Evolutionary conservation across 2,113 vertebrate genomes (phyloP).

Genomic region (Murina feae): DNA sequence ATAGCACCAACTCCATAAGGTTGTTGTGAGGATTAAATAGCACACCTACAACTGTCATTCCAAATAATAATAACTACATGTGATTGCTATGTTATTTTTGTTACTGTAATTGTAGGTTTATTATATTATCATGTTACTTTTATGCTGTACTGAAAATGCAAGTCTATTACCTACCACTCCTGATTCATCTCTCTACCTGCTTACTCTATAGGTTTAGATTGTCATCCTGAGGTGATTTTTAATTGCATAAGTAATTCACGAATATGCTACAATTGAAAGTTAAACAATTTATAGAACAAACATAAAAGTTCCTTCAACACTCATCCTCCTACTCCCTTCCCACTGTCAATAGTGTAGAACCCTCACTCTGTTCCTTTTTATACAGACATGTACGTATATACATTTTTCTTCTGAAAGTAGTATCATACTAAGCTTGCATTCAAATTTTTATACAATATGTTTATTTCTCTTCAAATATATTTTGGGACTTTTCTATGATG

Average conservation of each 20-base stretch:
- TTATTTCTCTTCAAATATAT: neutral
- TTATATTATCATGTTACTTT: neutral
- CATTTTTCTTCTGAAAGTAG: neutral
- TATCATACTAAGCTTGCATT: neutral
- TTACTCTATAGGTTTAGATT: neutral
- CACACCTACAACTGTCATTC: neutral
- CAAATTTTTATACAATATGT: neutral
- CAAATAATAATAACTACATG: neutral
- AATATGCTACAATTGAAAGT: neutral
- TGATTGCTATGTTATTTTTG: neutral
- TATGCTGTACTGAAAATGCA: neutral
- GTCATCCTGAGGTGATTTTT: constrained; percentile 30
- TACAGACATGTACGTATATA: neutral
- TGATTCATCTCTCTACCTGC: neutral
- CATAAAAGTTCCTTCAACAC: neutral
- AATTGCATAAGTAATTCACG: constrained; percentile 62
- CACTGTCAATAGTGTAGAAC: neutral
- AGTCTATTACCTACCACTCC: neutral
- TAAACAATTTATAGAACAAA: neutral
- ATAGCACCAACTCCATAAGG: neutral
- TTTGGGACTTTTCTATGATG: neutral
- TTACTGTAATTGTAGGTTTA: neutral
- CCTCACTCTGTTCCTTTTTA: neutral
- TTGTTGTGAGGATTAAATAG: neutral
- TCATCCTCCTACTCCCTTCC: neutral